Percentiles rank a stretch among this genome's conserved stretches.
These are phyloP conservation scores for Cristatella mucedo DNA, from an alignment of 2,888 invertebrate species.

Conservation along the genomic window DNA sequence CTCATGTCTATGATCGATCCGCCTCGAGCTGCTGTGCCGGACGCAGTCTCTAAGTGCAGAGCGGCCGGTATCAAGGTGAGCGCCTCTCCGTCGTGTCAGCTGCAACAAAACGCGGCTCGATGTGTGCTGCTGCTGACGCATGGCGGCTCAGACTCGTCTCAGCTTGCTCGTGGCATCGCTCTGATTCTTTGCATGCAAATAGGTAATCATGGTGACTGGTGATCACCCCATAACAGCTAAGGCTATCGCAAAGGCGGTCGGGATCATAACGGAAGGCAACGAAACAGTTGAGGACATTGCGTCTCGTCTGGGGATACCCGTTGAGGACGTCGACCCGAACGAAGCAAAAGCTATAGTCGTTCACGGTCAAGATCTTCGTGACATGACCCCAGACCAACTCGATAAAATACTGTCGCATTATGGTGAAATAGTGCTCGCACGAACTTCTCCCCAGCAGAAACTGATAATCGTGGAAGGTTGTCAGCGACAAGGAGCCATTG, in stretches of 20 bases:
- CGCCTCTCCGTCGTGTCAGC: neutral
- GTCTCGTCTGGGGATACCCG: conserved; percentile 39
- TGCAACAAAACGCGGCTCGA: neutral
- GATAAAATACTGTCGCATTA: conserved; percentile 74
- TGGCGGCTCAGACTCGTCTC: neutral
- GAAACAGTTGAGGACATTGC: conserved; percentile 56
- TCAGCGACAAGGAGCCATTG: conserved; percentile 53
- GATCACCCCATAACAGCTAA: conserved; percentile 42
- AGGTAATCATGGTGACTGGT: conserved; percentile 44
- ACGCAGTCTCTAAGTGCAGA: conserved; percentile 54
- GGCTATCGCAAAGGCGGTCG: conserved; percentile 12
- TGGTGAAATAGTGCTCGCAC: conserved; percentile 81
- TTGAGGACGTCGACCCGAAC: conserved; percentile 21
- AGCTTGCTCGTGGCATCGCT: neutral
- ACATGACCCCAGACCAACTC: conserved; percentile 58
- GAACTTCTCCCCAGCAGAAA: conserved; percentile 72
- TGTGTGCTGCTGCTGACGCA: neutral
- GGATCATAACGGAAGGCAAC: conserved; percentile 16
- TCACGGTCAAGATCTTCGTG: conserved; percentile 48
- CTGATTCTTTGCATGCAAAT: neutral
- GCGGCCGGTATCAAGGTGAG: conserved; percentile 45
- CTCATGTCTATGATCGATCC: conserved; percentile 58
- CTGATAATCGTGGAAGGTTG: conserved; percentile 57
- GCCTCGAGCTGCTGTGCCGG: conserved; percentile 50
- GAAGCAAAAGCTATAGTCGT: conserved; percentile 21